Conservation (phyloP, 64 coral and sea anemone species). For the Cladopsammia gracilis region DNA sequence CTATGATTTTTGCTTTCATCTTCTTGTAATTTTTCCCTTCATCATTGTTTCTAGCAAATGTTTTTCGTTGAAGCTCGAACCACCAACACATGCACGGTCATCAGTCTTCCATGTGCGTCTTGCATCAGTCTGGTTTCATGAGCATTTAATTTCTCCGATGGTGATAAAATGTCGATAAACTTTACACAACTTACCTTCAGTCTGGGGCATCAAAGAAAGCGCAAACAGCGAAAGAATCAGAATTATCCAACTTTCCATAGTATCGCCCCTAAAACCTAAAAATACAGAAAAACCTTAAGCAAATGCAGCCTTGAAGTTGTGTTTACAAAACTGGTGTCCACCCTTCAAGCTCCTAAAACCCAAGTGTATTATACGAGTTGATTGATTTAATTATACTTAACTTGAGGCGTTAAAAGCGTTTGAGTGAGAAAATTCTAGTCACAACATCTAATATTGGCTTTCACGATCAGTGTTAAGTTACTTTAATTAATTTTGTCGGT, state of each 20-base stretch:
- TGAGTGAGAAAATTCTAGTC: neutral
- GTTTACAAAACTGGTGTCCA: neutral
- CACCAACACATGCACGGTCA: too few species aligned
- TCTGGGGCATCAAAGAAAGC: neutral
- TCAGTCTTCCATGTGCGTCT: too few species aligned
- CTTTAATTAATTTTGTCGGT: neutral
- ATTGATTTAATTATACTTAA: conserved; percentile 3
- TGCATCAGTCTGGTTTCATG: too few species aligned
- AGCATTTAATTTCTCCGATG: neutral
- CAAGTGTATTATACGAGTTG: neutral
- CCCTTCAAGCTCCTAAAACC: neutral
- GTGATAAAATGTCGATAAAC: neutral
- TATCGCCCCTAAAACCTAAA: neutral
- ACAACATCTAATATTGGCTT: conserved; percentile 25
- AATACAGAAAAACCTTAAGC: neutral
- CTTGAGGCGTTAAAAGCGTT: neutral
- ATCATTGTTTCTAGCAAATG: too few species aligned
- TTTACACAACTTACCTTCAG: neutral
- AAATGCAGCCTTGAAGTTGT: neutral
- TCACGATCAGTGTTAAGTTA: conserved; percentile 25
- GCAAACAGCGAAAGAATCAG: neutral
- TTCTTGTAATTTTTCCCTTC: too few species aligned
- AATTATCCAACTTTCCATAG: neutral
- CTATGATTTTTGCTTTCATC: too few species aligned
- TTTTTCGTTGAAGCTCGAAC: too few species aligned